Evolutionary conservation across 2,888 invertebrate genomes (phyloP).

Genomic region (Erebia palarica): DNA sequence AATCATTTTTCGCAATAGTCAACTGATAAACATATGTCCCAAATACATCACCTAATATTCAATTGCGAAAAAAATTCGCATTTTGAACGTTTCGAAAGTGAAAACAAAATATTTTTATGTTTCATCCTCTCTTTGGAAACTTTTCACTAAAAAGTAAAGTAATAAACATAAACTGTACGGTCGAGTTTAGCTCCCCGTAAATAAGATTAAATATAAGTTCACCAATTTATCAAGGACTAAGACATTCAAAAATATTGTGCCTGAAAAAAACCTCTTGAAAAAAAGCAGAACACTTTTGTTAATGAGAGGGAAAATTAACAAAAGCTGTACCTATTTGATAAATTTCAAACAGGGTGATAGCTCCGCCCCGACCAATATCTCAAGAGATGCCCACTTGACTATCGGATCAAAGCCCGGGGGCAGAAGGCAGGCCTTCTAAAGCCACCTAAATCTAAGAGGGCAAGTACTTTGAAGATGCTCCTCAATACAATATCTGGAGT

Average conservation of each 20-base stretch:
- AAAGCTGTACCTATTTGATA: neutral
- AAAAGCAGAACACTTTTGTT: too few species aligned
- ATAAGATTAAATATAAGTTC: too few species aligned
- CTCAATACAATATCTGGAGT: neutral
- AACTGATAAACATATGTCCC: slow-evolving; percentile 23
- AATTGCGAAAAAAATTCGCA: slow-evolving; percentile 1
- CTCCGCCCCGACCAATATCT: neutral
- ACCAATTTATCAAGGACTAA: too few species aligned
- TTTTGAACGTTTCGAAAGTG: too few species aligned
- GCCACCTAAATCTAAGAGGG: neutral
- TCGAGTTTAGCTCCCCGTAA: too few species aligned
- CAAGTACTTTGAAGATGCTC: slow-evolving; percentile 13
- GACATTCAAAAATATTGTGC: too few species aligned
- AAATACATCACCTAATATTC: slow-evolving; percentile 19
- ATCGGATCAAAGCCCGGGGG: neutral
- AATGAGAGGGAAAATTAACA: too few species aligned
- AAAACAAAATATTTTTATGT: too few species aligned
- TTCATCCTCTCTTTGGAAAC: too few species aligned
- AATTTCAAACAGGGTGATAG: slow-evolving; percentile 1
- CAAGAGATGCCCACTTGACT: neutral
- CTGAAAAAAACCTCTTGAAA: too few species aligned
- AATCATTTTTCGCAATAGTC: slow-evolving; percentile 41
- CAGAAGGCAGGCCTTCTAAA: neutral
- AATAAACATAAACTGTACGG: too few species aligned
- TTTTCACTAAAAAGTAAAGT: too few species aligned